phyloP scores from a whole-genome alignment of 1,140 invertebrate species.

The Cyphomyrmex costatus region DNA sequence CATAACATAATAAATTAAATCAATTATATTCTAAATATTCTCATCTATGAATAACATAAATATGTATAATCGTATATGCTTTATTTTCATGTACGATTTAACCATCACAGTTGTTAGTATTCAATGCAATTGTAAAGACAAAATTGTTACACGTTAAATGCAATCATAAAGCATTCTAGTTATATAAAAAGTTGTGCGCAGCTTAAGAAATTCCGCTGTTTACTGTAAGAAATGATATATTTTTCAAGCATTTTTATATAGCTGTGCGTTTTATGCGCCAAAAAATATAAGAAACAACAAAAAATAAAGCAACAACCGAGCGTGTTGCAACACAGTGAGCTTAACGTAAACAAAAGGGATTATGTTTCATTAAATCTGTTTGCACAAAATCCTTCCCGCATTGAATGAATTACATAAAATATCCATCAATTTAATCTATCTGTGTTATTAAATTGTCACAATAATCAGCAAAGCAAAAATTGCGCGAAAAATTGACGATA shows the following conservation, averaged over 20 bases:
- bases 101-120: neutral
- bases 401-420: constrained; percentile 25
- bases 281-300: neutral
- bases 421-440: neutral
- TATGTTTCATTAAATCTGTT: constrained; percentile 9
- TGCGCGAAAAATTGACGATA: neutral
- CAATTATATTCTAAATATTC: neutral
- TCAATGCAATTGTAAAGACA: neutral
- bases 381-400: neutral
- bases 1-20: neutral
- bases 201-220: neutral
- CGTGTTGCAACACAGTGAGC: neutral
- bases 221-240: neutral
- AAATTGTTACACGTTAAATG: neutral
- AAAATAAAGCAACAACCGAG: constrained; percentile 4
- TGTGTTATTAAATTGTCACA: constrained; percentile 6
- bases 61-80: constrained; percentile 3
- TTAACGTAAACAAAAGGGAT: neutral
- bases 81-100: neutral
- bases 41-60: neutral
- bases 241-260: neutral
- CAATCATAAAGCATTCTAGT: neutral
- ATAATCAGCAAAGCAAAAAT: neutral
- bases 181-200: neutral
- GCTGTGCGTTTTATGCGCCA: neutral